Evolutionary conservation across 2,113 vertebrate genomes (phyloP), one percentile per base, ranked within the genome.

Genomic region (Sinocyclocheilus anophthalmus): DNA sequence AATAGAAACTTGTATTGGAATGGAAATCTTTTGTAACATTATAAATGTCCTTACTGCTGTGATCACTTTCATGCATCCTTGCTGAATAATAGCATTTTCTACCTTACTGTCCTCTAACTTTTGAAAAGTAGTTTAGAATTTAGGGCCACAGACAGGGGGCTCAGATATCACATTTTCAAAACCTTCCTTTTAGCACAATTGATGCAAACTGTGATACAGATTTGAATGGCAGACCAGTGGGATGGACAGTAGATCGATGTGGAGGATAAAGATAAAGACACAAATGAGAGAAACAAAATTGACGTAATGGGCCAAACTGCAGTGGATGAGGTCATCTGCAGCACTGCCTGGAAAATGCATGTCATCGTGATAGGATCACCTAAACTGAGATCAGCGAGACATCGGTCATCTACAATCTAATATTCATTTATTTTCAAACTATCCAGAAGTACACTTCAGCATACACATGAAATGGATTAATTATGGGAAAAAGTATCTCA

Each of bases 281-380:
- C 24, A 53, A 70, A 69, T 82, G 10, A 78, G 16, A 42, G 61
- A 37, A 61, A 73, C 77, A 33, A 3, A 73, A 84, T 45, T 87
- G 83, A 79, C n/a, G 22, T 78, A 81, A 70, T 6, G 6, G n/a
- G 14, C 76, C 26, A 63, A 72, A 76, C 11, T 50, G 57, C 78
- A 84, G 42, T 42, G 55, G 37, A 16, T 85, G 75, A 89, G 9
- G 8, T 80, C 61, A 81, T 72, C 48, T 53, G 22, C n/a, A 57
- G 13, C 30, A 76, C 30, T 77, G 65, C 73, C 69, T 30, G 85
- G 70, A 88, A 88, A 79, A n/a, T 45, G 45, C 2, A 79, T 81
- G 72, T 76, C 50, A 61, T 61, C 3, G 3, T 37, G 70, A 82
- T 72, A 72, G 6, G 7, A 63, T 30, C 81, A 88, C 48, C 18